phyloP scores from a whole-genome alignment of 2,113 vertebrate genomes.

The Campylomormyrus numenius region DNA sequence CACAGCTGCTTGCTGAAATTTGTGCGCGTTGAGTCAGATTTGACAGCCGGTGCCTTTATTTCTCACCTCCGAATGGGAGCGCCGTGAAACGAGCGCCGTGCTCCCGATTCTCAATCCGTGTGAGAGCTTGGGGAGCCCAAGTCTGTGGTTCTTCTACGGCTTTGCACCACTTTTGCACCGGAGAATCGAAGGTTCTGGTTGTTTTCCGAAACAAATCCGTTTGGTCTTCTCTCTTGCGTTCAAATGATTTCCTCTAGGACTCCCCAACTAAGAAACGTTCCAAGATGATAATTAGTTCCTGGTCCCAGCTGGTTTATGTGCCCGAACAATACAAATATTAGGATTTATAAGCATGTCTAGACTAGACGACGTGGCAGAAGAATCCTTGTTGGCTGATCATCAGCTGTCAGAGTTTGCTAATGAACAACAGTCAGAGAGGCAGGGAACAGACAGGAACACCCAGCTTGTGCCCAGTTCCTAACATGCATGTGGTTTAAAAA shows the following conservation, averaged over 20 bases:
- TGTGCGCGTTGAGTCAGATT: background rate
- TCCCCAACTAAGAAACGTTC: conserved; percentile 28
- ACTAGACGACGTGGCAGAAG: conserved; percentile 29
- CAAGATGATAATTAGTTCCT: conserved; percentile 42
- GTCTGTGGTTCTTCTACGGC: conserved; percentile 3
- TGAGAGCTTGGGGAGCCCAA: background rate
- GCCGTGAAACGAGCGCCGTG: background rate
- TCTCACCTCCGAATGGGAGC: conserved; percentile 5
- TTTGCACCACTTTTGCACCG: background rate
- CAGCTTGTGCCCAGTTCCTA: background rate
- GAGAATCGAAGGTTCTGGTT: background rate
- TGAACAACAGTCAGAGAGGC: background rate
- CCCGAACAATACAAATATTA: conserved; percentile 38
- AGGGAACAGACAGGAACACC: background rate
- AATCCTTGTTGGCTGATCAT: conserved; percentile 17
- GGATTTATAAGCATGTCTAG: conserved; percentile 32
- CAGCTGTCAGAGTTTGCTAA: conserved; percentile 17
- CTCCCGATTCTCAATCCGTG: background rate
- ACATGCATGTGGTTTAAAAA: background rate
- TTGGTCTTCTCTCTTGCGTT: background rate
- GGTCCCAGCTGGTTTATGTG: conserved; percentile 37
- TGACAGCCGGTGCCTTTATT: background rate
- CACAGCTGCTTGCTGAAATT: background rate
- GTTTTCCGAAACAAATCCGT: conserved; percentile 1
- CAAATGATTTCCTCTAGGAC: conserved; percentile 26